These are phyloP conservation scores for Dolichopus griseipennis DNA, from an alignment of 2,888 invertebrate species.

Conservation along the genomic window DNA sequence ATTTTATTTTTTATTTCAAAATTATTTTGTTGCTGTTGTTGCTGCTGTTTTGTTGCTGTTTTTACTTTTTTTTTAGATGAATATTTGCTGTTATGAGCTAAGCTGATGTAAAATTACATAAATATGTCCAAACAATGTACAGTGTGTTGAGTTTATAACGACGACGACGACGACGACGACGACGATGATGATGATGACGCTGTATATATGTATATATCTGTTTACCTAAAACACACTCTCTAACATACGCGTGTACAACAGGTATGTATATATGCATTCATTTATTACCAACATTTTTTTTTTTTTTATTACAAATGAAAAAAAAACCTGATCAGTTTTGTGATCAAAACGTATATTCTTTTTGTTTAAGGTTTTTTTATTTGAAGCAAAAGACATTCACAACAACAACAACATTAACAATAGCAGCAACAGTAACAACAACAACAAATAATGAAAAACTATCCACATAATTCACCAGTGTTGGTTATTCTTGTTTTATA, in stretches of 20 bases:
- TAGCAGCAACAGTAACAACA: no score
- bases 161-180: neutral
- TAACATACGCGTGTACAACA: no score
- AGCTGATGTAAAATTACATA: neutral
- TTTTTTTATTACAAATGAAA: neutral
- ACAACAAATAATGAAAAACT: neutral
- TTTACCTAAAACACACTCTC: no score
- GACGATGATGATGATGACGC: no score
- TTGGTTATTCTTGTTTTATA: neutral
- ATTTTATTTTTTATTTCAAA: neutral
- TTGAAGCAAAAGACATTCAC: neutral
- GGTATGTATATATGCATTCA: neutral
- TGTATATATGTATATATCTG: no score
- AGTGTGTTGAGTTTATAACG: conserved; percentile 3
- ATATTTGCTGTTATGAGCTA: conserved; percentile 1
- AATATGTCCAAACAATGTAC: neutral
- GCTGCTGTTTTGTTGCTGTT: neutral
- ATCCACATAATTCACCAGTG: conserved; percentile 6
- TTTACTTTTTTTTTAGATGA: neutral
- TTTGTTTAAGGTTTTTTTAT: neutral
- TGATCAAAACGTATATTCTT: neutral
- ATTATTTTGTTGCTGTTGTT: neutral
- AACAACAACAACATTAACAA: neutral
- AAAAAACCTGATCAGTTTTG: conserved; percentile 1
- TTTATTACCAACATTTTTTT: neutral